Conservation (phyloP, 1,140 invertebrate species). For the Pseudomyrmex concolor region DNA sequence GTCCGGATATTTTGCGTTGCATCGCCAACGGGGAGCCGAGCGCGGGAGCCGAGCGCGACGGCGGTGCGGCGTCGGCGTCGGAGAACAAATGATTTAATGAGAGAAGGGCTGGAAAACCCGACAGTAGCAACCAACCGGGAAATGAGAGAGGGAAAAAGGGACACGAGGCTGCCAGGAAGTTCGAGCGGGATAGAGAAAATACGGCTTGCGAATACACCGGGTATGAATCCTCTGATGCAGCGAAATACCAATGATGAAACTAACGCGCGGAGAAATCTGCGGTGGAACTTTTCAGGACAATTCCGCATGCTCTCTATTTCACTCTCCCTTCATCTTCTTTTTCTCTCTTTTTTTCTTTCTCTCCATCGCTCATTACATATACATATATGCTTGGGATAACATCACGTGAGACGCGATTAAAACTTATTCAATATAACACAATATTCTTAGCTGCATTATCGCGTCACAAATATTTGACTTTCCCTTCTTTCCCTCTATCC, state of each 20-base stretch:
- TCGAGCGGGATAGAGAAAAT: slow-evolving; percentile 64
- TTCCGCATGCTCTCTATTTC: neutral
- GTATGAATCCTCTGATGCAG: slow-evolving; percentile 45
- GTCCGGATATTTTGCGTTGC: slow-evolving; percentile 55
- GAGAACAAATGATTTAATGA: slow-evolving; percentile 84
- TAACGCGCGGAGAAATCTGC: neutral
- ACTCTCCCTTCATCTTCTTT: neutral
- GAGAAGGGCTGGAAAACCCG: slow-evolving; percentile 78
- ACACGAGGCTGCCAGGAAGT: neutral
- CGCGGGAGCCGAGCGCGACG: slow-evolving; percentile 13
- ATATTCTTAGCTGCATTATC: slow-evolving; percentile 14
- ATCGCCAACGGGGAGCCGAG: slow-evolving; percentile 28
- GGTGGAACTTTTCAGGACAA: slow-evolving; percentile 23
- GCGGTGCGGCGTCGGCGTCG: slow-evolving; percentile 53
- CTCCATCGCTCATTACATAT: neutral
- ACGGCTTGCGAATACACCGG: slow-evolving; percentile 34
- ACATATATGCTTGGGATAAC: neutral
- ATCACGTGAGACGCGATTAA: slow-evolving; percentile 19
- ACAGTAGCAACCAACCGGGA: slow-evolving; percentile 79
- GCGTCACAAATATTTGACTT: slow-evolving; percentile 27
- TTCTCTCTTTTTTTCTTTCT: neutral
- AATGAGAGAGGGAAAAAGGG: slow-evolving; percentile 74
- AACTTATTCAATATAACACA: slow-evolving; percentile 9
- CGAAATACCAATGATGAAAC: slow-evolving; percentile 46
- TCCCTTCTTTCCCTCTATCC: neutral